phyloP scores from a whole-genome alignment of 1,140 invertebrate species.

The Hirudo medicinalis region DNA sequence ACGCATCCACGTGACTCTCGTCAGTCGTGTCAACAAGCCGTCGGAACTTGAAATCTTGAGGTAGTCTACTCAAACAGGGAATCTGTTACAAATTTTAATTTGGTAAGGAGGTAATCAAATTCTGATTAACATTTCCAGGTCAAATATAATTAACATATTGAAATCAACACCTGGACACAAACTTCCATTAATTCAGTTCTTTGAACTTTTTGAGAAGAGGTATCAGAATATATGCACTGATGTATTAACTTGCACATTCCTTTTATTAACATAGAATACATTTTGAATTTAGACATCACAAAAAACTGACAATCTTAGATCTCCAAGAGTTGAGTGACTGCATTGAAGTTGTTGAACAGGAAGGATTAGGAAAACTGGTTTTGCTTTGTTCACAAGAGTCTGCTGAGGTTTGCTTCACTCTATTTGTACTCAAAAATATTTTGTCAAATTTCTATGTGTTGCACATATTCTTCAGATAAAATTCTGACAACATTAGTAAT shows the following conservation, averaged over 20 bases:
- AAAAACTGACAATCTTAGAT: conserved; percentile 62
- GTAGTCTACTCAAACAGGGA: too few species aligned
- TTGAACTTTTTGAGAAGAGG: conserved; percentile 67
- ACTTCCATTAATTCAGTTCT: conserved; percentile 69
- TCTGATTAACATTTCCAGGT: conserved; percentile 34
- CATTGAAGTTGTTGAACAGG: conserved; percentile 55
- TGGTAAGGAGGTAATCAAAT: too few species aligned
- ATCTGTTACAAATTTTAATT: too few species aligned
- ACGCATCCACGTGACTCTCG: conserved; percentile 63
- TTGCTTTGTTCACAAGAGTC: conserved; percentile 29
- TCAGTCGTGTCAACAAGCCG: conserved; percentile 35
- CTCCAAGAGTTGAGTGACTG: conserved; percentile 65
- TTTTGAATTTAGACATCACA: conserved; percentile 45
- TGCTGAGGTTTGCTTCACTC: background rate
- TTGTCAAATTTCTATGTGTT: background rate
- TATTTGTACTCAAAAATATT: background rate
- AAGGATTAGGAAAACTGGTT: conserved; percentile 54
- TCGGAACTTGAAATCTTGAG: background rate
- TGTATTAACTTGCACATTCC: background rate
- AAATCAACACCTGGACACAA: conserved; percentile 59
- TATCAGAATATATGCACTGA: conserved; percentile 32
- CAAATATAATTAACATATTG: conserved; percentile 46
- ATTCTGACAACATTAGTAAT: background rate
- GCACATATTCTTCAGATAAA: background rate
- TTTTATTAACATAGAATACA: background rate